Evolutionary conservation across 2,797 vertebrate genomes (phyloP).

Genomic region (Typhlichthys eigenmanni): DNA sequence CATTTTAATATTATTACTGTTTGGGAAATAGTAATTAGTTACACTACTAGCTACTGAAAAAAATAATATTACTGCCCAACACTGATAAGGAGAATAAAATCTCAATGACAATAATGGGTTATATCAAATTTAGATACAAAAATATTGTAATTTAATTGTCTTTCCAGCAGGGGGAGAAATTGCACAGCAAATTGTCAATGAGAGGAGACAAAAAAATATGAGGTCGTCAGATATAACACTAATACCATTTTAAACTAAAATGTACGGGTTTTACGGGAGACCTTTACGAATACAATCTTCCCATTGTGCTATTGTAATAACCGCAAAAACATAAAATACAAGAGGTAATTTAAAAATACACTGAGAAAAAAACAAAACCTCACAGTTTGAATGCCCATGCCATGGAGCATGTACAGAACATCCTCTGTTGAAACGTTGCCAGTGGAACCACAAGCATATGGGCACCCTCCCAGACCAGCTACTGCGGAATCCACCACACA

Average conservation of each 20-base stretch:
- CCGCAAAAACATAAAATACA: constrained; percentile 18
- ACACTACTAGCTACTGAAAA: too few relatives aligned
- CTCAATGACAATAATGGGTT: too few relatives aligned
- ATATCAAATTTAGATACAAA: neutral
- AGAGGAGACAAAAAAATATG: constrained; percentile 1
- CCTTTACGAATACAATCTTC: constrained; percentile 45
- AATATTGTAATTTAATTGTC: constrained; percentile 42
- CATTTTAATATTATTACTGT: too few relatives aligned
- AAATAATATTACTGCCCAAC: too few relatives aligned
- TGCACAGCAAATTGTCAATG: constrained; percentile 67
- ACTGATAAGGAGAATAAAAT: too few relatives aligned
- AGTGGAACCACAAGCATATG: constrained; percentile 91
- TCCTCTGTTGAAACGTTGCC: constrained; percentile 97
- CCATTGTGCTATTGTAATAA: constrained; percentile 28
- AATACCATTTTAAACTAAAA: constrained; percentile 55
- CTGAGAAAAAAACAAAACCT: constrained; percentile 65
- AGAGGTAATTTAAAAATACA: constrained; percentile 4
- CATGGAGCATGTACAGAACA: constrained; percentile 94
- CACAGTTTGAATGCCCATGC: constrained; percentile 93
- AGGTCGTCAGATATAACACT: constrained; percentile 47
- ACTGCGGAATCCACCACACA: constrained; percentile 92
- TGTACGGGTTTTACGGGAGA: constrained; percentile 31
- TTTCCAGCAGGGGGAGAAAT: constrained; percentile 74
- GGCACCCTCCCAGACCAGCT: constrained; percentile 94
- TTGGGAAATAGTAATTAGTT: too few relatives aligned